These are phyloP conservation scores for Liasis olivaceus DNA, from an alignment of 2,797 vertebrate genomes.

Conservation along the genomic window DNA sequence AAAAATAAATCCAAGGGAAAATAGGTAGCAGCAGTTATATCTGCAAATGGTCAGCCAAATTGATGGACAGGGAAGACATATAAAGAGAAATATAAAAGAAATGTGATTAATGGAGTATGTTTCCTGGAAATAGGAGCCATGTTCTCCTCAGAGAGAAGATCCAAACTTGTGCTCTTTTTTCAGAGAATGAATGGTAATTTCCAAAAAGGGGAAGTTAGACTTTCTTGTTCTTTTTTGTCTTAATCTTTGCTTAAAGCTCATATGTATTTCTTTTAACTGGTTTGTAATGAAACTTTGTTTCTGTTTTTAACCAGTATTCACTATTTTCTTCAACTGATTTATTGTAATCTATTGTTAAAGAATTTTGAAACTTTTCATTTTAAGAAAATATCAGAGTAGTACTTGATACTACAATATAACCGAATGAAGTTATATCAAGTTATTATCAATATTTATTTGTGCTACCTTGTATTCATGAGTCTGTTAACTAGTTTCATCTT, in stretches of 20 bases:
- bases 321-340: neutral
- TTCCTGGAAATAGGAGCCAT: neutral
- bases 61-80: neutral
- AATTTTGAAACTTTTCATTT: neutral
- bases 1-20: neutral
- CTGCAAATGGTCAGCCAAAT: neutral
- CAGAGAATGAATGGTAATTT: neutral
- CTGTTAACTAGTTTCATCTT: slow-evolving; percentile 1
- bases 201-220: neutral
- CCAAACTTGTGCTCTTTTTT: neutral
- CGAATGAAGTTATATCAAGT: neutral
- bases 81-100: neutral
- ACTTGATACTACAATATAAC: neutral
- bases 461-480: neutral
- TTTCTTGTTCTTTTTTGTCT: neutral
- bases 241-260: neutral
- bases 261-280: neutral
- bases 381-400: neutral
- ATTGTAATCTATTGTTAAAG: neutral
- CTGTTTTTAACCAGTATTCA: neutral
- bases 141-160: neutral
- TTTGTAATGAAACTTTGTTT: neutral
- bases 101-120: neutral
- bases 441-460: neutral
- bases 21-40: neutral